Evolutionary conservation across 2,797 vertebrate genomes (phyloP), one percentile per base, ranked within the genome.

Genomic region (Sebastes baramenuke): DNA sequence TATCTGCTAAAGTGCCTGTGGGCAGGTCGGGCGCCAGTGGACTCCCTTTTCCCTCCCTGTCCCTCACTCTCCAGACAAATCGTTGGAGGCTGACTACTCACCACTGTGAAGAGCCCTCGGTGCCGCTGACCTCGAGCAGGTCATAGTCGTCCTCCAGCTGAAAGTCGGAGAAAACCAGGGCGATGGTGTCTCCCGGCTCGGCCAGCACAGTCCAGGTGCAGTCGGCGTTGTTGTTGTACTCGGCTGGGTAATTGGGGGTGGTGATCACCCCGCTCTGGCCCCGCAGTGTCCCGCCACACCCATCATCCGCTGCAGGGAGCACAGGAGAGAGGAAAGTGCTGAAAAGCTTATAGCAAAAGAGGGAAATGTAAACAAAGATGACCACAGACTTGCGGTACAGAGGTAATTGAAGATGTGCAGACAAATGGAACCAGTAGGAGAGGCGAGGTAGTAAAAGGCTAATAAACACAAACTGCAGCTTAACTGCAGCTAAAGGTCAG

Each of bases 131-230:
- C 92, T 99, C 99, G 89, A 99, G 88, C 12, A 99, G 97, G 61
- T 99, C 99, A 0, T 99, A 99, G 74, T 98, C 98, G 1, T 99
- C 98, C 93, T 99, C 99, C 91, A 99, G 94, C 87, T 99, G 98
- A 85, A 99, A 99, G 94, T 99, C 98, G 25, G 97, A 97, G 91
- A 99, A 99, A 77, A 99, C 97, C 93, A 99, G 92, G 65, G 99
- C 98, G 1, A 99, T 99, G 85, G 99, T 99, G 95, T 99, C 98
- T 4, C 99, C 99, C 0, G 98, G 98, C 86, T 99, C 99, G 0
- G 99, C 99, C 46, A 99, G 96, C 79, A 99, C 96, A 6, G 98
- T 99, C 99, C 99, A 99, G 1, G 98, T 99, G 95, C 99, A 99
- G 95, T 99, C 99, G 0, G 98, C 98, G 0, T 99, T 98, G 94